Evolutionary conservation across 1,140 invertebrate genomes (phyloP).

Genomic region (Aphis gossypii): DNA sequence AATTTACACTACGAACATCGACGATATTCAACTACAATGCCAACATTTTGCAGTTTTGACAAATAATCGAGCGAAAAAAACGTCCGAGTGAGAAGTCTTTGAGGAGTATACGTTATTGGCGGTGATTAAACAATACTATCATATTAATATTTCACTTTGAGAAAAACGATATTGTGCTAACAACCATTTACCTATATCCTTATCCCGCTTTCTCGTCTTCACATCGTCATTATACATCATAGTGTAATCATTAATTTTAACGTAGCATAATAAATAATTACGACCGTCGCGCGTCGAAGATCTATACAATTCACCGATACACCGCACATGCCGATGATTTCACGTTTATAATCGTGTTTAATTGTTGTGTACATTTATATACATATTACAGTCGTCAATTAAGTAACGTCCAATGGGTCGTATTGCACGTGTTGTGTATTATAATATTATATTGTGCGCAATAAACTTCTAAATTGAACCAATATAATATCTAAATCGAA

Average conservation of each 20-base stretch:
- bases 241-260: background rate
- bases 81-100: background rate
- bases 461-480: background rate
- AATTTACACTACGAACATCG: background rate
- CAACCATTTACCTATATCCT: too few relatives aligned
- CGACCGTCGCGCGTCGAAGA: background rate
- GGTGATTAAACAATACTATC: background rate
- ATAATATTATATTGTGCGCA: background rate
- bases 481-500: background rate
- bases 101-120: too few relatives aligned
- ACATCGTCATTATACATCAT: background rate
- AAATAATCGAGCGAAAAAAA: background rate
- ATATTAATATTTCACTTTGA: background rate
- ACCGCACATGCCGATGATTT: background rate
- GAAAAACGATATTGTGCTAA: too few relatives aligned
- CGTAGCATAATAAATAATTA: background rate
- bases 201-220: background rate
- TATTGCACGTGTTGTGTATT: background rate
- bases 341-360: slow-evolving; percentile 1
- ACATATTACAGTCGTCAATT: background rate
- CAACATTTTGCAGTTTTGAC: background rate
- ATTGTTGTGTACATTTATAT: background rate
- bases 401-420: background rate
- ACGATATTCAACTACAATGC: background rate
- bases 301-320: background rate